These are phyloP conservation scores for Vireo altiloquus DNA, from an alignment of 2,113 vertebrate species.

Conservation along the genomic window DNA sequence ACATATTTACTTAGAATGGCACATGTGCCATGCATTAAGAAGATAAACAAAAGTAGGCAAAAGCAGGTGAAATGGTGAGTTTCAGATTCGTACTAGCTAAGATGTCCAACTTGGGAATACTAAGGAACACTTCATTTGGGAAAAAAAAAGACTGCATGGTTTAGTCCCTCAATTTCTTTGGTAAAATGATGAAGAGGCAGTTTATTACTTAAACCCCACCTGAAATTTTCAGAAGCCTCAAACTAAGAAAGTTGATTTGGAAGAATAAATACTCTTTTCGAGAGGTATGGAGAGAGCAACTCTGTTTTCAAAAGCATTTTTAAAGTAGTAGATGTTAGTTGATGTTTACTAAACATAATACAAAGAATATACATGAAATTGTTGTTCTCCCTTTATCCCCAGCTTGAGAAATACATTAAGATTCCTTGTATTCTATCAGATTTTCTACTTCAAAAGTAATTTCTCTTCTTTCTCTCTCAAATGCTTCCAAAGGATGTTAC, in stretches of 20 bases:
- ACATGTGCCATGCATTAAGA: background rate
- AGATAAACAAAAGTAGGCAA: background rate
- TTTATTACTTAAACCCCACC: background rate
- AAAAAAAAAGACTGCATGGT: background rate
- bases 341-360: background rate
- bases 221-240: background rate
- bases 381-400: accelerated
- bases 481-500: background rate
- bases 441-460: background rate
- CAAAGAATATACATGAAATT: background rate
- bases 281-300: background rate
- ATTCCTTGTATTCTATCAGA: background rate
- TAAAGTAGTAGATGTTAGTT: background rate
- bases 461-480: background rate
- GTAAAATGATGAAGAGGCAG: background rate
- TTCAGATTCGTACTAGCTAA: background rate
- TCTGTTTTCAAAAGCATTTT: background rate
- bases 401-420: background rate
- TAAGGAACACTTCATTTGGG: background rate
- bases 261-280: background rate
- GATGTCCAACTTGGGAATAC: background rate
- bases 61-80: background rate
- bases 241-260: background rate
- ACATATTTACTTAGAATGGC: background rate
- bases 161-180: background rate